phyloP scores from a whole-genome alignment of 2,113 vertebrate genomes.

The Spea multiplicata region DNA sequence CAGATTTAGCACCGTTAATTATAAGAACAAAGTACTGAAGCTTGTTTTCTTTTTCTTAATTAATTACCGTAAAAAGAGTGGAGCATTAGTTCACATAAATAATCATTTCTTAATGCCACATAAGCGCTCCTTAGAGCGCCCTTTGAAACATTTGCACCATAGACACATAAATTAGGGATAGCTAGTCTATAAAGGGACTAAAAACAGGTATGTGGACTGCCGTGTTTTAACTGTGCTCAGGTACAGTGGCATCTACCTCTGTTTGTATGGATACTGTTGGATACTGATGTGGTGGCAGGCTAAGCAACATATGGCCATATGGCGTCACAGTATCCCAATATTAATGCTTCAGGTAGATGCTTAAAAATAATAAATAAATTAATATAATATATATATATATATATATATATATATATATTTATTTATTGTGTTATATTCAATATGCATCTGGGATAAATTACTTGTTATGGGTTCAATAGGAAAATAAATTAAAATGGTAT shows the following conservation, averaged over 20 bases:
- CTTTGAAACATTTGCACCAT: slow-evolving; percentile 45
- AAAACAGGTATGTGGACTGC: no score
- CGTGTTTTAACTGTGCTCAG: no score
- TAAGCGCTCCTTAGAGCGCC: slow-evolving; percentile 49
- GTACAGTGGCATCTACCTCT: no score
- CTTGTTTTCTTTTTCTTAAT: slow-evolving; percentile 66
- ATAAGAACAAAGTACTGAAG: slow-evolving; percentile 58
- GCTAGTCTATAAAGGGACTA: neutral
- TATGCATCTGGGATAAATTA: slow-evolving; percentile 21
- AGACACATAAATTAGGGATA: slow-evolving; percentile 18
- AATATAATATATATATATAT: no score
- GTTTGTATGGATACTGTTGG: no score
- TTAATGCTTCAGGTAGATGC: no score
- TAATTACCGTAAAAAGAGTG: slow-evolving; percentile 58
- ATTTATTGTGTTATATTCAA: no score
- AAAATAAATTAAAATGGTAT: slow-evolving; percentile 17
- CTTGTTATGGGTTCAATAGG: neutral
- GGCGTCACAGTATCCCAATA: no score
- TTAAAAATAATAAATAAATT: no score
- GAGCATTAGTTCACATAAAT: slow-evolving; percentile 57
- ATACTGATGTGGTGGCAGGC: no score
- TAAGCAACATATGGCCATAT: no score
- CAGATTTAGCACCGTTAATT: slow-evolving; percentile 62
- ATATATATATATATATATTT: no score
- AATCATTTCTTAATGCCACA: slow-evolving; percentile 52